Conservation (phyloP, 2,113 vertebrate species). For the Dipodomys stephensi region DNA sequence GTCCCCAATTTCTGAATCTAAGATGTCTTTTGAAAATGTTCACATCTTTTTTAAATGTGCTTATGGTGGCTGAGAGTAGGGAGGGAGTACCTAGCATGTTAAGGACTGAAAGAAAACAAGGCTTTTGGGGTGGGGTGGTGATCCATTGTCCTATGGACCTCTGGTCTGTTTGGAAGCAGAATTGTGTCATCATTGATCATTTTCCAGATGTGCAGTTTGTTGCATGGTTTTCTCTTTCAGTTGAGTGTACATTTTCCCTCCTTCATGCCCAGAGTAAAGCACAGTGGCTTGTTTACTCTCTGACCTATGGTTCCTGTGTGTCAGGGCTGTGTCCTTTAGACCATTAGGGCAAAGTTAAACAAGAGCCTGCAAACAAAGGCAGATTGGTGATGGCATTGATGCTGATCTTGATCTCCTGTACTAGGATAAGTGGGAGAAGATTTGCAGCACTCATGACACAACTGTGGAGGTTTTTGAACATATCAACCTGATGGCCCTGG, state of each 20-base stretch:
- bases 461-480: slow-evolving; percentile 89
- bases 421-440: slow-evolving; percentile 90
- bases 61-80: neutral
- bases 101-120: neutral
- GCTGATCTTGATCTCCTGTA: slow-evolving; percentile 45
- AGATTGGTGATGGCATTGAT: slow-evolving; percentile 17
- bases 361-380: neutral
- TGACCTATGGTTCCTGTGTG: neutral
- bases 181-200: neutral
- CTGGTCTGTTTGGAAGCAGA: neutral
- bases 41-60: neutral
- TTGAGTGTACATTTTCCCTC: neutral
- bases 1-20: neutral
- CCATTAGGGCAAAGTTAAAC: neutral
- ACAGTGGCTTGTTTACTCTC: neutral
- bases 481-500: slow-evolving; percentile 90
- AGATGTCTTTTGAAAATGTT: neutral
- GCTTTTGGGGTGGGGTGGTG: neutral
- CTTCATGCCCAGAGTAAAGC: neutral
- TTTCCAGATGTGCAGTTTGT: neutral
- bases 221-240: neutral
- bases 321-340: neutral
- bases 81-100: neutral
- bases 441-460: slow-evolving; percentile 75
- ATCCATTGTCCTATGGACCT: neutral